Base-by-base conservation (phyloP, 2,888 invertebrate species). In the Desoria tigrina region DNA sequence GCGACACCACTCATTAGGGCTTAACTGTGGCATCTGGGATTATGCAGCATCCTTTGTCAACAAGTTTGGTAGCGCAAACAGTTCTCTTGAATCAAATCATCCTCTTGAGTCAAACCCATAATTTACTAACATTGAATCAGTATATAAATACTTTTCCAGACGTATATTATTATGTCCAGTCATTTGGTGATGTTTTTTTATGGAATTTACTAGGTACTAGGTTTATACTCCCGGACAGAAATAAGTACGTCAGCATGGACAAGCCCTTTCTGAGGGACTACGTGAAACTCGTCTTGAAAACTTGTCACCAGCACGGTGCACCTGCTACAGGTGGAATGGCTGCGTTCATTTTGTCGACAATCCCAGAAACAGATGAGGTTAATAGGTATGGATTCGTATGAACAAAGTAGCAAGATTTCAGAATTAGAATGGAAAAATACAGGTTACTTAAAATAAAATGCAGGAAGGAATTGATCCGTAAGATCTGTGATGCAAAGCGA, bases 11-110 rank as follows among this genome's bases (percentile, higher is more conserved):
- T 87, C 87, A 0, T 79, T 87, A 42, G 88, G 88, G 2, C 81
- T 89, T 1, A 89, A 88, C 78, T 88, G 88, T 79, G 88, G 89
- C 2, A 86, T 88, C 73, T 89, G 88, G 89, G 88, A 89, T 78
- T 89, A 88, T 78, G 84, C 85, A 61, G 86, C 86, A 0, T 86
- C 86, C 2, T 85, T 87, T 58, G 84, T 87, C 72, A 82, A 83
- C 27, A 87, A 86, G 78, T 86, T 87, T 79, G 86, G 86, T 82
- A 79, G 81, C n/a, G n/a, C 21, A 11, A 53, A 49, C 23, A 42
- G 59, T 28, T 32, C 11, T n/a, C n/a, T n/a, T n/a, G n/a, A n/a
- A n/a, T 65, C 21, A 27, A 16, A 60, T 24, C 59, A 26, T 54
- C 50, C 7, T n/a, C 42, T 32, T 32, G 32, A 32, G 32, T 32